These are phyloP conservation scores for Otolemur garnettii DNA, from an alignment of 2,113 vertebrate genomes.

Conservation along the genomic window DNA sequence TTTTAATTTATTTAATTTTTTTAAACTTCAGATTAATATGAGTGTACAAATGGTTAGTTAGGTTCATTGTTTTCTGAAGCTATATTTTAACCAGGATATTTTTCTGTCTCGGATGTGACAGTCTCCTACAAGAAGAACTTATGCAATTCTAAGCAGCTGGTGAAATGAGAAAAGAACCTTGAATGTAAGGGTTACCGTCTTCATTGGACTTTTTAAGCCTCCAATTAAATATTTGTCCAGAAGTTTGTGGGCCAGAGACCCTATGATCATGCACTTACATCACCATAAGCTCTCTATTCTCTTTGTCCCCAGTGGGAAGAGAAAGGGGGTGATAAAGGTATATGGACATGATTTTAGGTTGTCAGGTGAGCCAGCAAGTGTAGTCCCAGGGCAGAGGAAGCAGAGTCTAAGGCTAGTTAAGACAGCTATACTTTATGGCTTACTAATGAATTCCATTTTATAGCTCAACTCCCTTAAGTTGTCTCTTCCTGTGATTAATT, in stretches of 20 bases:
- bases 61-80: background rate
- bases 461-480: conserved; percentile 88
- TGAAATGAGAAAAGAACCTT: background rate
- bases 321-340: background rate
- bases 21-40: no score
- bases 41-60: no score
- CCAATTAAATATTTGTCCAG: background rate
- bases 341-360: background rate
- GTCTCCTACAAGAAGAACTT: background rate
- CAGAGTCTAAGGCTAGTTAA: conserved; percentile 79
- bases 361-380: accelerated
- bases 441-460: conserved; percentile 92
- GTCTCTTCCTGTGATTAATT: conserved; percentile 93
- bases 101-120: background rate
- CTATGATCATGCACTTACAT: background rate
- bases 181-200: background rate
- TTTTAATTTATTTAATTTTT: no score
- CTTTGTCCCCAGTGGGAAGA: background rate
- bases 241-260: background rate
- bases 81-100: background rate
- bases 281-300: background rate
- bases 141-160: background rate
- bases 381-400: conserved; percentile 62
- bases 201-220: background rate
- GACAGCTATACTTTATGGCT: conserved; percentile 89